Conservation (phyloP, 2,888 invertebrate genomes). For the Lucinisca nassula region DNA sequence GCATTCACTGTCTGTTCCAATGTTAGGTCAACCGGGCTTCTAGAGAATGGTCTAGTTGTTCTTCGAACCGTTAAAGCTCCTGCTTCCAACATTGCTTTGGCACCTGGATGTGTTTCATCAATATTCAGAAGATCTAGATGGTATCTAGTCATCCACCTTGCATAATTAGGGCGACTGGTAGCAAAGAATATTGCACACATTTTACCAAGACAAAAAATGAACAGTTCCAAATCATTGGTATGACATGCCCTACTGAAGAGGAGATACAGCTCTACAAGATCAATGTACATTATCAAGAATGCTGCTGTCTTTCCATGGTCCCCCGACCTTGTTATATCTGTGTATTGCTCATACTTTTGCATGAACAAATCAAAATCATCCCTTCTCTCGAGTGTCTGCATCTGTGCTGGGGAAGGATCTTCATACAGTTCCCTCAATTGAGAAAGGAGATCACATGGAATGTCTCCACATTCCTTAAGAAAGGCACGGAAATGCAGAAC, state of each 20-base stretch:
- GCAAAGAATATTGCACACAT: slow-evolving; percentile 56
- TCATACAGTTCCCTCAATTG: background rate
- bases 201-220: slow-evolving; percentile 29
- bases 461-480: slow-evolving; percentile 5
- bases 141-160: slow-evolving; percentile 67
- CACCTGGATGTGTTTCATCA: slow-evolving; percentile 11
- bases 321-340: slow-evolving; percentile 41
- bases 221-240: slow-evolving; percentile 63
- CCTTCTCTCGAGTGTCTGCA: background rate
- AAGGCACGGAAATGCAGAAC: slow-evolving; percentile 56
- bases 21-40: slow-evolving; percentile 24
- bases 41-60: slow-evolving; percentile 11
- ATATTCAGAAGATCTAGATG: slow-evolving; percentile 62
- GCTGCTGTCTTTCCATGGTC: slow-evolving; percentile 58
- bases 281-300: slow-evolving; percentile 63
- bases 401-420: background rate
- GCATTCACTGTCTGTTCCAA: slow-evolving; percentile 43
- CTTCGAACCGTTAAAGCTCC: slow-evolving; percentile 16
- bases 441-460: background rate
- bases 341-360: background rate
- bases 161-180: slow-evolving; percentile 59
- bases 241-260: slow-evolving; percentile 27
- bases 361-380: background rate
- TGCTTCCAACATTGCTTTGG: background rate
- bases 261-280: slow-evolving; percentile 43